phyloP scores from a whole-genome alignment of 2,113 vertebrate species.

The Dasyprocta punctata region DNA sequence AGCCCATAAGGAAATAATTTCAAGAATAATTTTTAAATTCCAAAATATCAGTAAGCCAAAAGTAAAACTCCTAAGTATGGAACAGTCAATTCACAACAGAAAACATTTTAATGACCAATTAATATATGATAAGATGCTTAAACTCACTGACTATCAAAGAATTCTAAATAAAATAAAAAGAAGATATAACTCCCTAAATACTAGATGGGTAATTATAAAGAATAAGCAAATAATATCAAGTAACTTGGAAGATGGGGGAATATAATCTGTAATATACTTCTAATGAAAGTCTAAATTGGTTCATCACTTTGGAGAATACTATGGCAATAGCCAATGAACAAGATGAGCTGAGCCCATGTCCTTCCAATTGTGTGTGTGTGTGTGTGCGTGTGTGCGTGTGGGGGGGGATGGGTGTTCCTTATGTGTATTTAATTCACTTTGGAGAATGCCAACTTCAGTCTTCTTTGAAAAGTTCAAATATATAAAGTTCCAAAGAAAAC shows the following conservation, averaged over 20 bases:
- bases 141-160: neutral
- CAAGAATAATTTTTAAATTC: neutral
- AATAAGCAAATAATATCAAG: neutral
- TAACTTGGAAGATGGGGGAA: neutral
- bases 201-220: neutral
- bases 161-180: neutral
- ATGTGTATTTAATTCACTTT: neutral
- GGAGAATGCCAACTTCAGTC: neutral
- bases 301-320: neutral
- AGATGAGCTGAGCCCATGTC: neutral
- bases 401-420: neutral
- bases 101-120: neutral
- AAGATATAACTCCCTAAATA: neutral
- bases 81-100: neutral
- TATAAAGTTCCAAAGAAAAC: neutral
- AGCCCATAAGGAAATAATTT: neutral
- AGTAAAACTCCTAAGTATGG: neutral
- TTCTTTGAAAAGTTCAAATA: neutral
- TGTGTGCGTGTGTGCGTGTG: too few species aligned
- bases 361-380: neutral
- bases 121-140: neutral
- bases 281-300: neutral
- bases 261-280: neutral
- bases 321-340: neutral
- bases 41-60: neutral